These are phyloP conservation scores for Melanotus villosus DNA, from an alignment of 2,888 invertebrate species.

Conservation along the genomic window DNA sequence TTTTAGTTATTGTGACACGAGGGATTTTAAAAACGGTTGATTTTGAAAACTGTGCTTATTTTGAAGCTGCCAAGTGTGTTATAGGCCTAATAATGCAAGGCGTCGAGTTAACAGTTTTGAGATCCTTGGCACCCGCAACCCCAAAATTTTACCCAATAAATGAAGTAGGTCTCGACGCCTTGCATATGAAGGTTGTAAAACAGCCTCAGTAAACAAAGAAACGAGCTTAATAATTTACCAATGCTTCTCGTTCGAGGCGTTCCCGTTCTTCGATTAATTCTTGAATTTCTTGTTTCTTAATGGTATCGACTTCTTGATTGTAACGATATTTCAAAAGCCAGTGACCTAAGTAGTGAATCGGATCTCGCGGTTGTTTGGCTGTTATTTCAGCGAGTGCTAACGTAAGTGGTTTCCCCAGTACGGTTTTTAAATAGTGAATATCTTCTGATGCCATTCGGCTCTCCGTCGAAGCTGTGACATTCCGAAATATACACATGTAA, in stretches of 20 bases:
- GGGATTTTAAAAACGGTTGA: too few relatives aligned
- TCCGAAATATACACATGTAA: not conserved
- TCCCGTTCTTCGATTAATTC: conserved; percentile 62
- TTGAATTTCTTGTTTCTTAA: conserved; percentile 60
- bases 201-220: too few relatives aligned
- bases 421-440: conserved; percentile 63
- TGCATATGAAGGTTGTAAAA: too few relatives aligned
- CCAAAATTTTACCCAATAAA: too few relatives aligned
- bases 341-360: conserved; percentile 69
- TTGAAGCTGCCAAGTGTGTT: too few relatives aligned
- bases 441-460: conserved; percentile 59
- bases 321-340: conserved; percentile 70
- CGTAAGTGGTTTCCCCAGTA: conserved; percentile 64
- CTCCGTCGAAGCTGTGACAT: conserved; percentile 4
- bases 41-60: too few relatives aligned
- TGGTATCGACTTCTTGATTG: conserved; percentile 65
- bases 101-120: too few relatives aligned
- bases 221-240: conserved; percentile 57
- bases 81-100: too few relatives aligned
- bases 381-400: conserved; percentile 68
- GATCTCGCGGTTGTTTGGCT: conserved; percentile 67
- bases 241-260: conserved; percentile 60
- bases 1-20: too few relatives aligned
- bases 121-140: too few relatives aligned
- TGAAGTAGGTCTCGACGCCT: too few relatives aligned